Conservation (phyloP, 2,888 invertebrate genomes). For the Hipparchia sbordonii region DNA sequence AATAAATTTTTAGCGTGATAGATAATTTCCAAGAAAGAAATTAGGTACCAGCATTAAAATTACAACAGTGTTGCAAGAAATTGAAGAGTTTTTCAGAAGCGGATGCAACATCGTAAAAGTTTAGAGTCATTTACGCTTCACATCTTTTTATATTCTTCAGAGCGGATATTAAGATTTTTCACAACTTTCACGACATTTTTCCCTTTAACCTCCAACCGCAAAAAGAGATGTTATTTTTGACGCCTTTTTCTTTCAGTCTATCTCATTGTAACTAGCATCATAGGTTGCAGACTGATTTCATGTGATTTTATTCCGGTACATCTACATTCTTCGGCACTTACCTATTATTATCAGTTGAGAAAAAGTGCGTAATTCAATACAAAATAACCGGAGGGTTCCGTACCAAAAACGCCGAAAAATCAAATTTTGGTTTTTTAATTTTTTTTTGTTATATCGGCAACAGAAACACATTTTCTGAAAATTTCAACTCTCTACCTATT, state of each 20-base stretch:
- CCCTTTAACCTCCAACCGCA: not conserved
- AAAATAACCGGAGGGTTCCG: too few species aligned
- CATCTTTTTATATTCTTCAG: conserved; percentile 10
- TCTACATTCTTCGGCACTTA: too few species aligned
- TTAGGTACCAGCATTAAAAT: not conserved
- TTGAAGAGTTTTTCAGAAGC: conserved; percentile 13
- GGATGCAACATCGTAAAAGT: conserved; percentile 22
- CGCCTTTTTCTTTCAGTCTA: not conserved
- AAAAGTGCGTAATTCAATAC: too few species aligned
- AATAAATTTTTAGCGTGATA: not conserved
- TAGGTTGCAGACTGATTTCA: not conserved
- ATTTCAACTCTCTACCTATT: too few species aligned
- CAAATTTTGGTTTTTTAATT: too few species aligned
- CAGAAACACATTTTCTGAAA: too few species aligned
- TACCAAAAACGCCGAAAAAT: too few species aligned
- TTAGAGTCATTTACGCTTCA: conserved; percentile 18
- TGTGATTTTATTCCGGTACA: too few species aligned
- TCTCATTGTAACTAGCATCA: not conserved
- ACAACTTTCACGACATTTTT: conserved; percentile 1
- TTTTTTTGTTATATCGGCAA: too few species aligned
- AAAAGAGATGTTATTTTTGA: not conserved
- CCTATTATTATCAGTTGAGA: too few species aligned
- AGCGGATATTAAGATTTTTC: conserved; percentile 18
- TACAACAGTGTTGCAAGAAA: conserved; percentile 1
- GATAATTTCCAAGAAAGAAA: not conserved